Percentiles rank a stretch among this genome's conserved stretches.
These are phyloP conservation scores for Brachionus asplanchnoidis DNA, from an alignment of 1,140 invertebrate genomes.

Conservation along the genomic window DNA sequence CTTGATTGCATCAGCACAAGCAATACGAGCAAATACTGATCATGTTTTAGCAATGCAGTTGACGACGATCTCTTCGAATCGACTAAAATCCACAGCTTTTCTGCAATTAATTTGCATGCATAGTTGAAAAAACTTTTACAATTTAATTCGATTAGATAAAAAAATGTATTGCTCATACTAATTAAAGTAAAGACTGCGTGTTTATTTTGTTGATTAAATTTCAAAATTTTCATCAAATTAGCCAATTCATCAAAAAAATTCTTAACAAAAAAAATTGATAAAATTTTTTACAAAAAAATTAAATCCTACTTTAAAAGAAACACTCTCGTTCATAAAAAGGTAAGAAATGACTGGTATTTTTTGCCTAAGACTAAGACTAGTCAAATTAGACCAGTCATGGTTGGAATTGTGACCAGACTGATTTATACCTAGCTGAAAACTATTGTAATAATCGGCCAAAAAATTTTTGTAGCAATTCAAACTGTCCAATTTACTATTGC, in stretches of 20 bases:
- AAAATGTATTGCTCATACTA: neutral
- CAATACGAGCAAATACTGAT: neutral
- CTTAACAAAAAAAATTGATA: neutral
- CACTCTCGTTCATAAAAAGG: neutral
- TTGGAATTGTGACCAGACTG: neutral
- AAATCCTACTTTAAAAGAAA: neutral
- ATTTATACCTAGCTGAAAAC: neutral
- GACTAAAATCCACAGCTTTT: neutral
- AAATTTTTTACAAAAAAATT: neutral
- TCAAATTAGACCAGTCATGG: neutral
- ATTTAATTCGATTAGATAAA: neutral
- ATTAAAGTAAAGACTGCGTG: neutral
- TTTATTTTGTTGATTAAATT: neutral
- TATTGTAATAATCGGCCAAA: neutral
- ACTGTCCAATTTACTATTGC: constrained; percentile 25
- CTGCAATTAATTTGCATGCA: neutral
- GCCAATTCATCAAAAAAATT: constrained; percentile 11
- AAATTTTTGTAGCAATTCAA: neutral
- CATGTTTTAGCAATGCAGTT: neutral
- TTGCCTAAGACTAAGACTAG: neutral
- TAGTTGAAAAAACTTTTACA: neutral
- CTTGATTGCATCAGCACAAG: neutral
- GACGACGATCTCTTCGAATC: neutral
- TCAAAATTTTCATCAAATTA: neutral
- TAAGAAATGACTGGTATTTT: constrained; percentile 5